Percentiles rank a stretch among this genome's conserved stretches.
These are phyloP conservation scores for Oeneis ivallda DNA, from an alignment of 2,888 invertebrate genomes.

Conservation along the genomic window DNA sequence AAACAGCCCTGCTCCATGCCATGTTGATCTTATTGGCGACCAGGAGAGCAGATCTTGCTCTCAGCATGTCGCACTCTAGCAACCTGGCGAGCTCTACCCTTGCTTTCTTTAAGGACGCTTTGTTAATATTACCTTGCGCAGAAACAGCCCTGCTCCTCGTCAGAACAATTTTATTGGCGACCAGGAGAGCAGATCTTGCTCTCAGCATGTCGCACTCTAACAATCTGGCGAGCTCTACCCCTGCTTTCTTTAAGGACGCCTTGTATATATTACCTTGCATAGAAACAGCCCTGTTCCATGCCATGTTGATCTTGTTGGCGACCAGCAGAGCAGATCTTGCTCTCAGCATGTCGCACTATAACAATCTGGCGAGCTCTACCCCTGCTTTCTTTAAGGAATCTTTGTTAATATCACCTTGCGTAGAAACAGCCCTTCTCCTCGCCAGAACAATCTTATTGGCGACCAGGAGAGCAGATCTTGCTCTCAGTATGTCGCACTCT, in stretches of 20 bases:
- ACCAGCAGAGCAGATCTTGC: slow-evolving; percentile 92
- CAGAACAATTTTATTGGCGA: too few relatives aligned
- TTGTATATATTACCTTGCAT: slow-evolving; percentile 86
- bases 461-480: too few relatives aligned
- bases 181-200: too few relatives aligned
- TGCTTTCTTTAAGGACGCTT: slow-evolving; percentile 91
- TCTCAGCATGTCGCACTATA: slow-evolving; percentile 89
- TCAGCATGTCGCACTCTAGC: slow-evolving; percentile 89
- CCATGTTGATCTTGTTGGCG: slow-evolving; percentile 96
- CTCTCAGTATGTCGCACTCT: too few relatives aligned
- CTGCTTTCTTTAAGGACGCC: too few relatives aligned
- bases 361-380: slow-evolving; percentile 72
- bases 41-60: slow-evolving; percentile 90
- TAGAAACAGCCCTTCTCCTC: too few relatives aligned
- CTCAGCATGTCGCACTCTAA: too few relatives aligned
- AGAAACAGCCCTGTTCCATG: slow-evolving; percentile 92
- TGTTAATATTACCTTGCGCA: slow-evolving; percentile 73
- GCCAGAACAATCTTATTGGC: too few relatives aligned
- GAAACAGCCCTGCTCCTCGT: too few relatives aligned
- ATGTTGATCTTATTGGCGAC: slow-evolving; percentile 97
- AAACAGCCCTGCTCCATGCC: slow-evolving; percentile 93
- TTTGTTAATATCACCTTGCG: too few relatives aligned
- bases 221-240: background rate
- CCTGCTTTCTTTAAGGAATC: too few relatives aligned
- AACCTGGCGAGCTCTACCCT: slow-evolving; percentile 90